Evolutionary conservation across 2,888 invertebrate species (phyloP).

Genomic region (Catocala nupta): DNA sequence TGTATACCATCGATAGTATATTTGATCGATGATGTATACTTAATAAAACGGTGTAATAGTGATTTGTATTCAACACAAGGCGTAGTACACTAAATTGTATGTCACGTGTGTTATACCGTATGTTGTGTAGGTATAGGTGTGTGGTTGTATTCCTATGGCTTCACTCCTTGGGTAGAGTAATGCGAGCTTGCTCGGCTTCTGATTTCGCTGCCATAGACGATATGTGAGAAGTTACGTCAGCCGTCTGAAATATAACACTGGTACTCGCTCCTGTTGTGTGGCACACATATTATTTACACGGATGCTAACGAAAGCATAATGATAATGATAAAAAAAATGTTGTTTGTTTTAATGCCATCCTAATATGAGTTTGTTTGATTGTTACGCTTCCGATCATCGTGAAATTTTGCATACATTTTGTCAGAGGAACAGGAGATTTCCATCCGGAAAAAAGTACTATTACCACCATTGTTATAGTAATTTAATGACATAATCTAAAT

Average conservation of each 20-base stretch:
- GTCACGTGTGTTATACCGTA: not conserved
- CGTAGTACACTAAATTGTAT: conserved; percentile 4
- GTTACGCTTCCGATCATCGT: too few species aligned
- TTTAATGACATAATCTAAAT: too few species aligned
- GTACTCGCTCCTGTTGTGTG: not conserved
- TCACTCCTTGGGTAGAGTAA: conserved; percentile 30
- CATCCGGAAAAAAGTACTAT: too few species aligned
- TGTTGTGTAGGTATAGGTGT: conserved; percentile 15
- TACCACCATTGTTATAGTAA: too few species aligned
- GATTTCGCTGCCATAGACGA: conserved; percentile 21
- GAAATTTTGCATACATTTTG: too few species aligned
- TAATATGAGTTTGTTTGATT: too few species aligned
- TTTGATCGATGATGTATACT: too few species aligned
- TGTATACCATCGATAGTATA: too few species aligned
- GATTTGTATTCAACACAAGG: conserved; percentile 32
- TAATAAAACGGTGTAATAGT: conserved; percentile 11
- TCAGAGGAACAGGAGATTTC: too few species aligned
- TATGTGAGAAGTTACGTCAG: not conserved
- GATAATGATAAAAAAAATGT: too few species aligned
- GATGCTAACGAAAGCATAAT: too few species aligned
- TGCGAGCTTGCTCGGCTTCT: conserved; percentile 29
- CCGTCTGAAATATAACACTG: conserved; percentile 23
- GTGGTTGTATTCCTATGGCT: conserved; percentile 34
- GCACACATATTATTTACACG: not conserved
- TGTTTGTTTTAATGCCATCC: too few species aligned